Base-by-base conservation (phyloP, 2,888 invertebrate species). In the Drosophila pseudotalamancana region DNA sequence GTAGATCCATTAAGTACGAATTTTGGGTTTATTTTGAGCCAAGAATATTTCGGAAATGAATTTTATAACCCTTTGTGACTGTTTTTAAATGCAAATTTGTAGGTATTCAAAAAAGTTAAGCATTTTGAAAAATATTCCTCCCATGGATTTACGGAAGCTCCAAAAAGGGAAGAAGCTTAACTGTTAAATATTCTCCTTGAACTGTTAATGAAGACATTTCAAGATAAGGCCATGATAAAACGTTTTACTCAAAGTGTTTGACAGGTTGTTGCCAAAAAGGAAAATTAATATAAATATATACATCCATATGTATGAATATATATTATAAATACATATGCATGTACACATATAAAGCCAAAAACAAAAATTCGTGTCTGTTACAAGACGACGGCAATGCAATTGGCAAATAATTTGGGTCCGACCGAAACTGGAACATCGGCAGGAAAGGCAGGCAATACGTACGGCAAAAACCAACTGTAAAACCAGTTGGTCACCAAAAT, bases 401-500 rank as follows among this genome's bases (percentile, higher is more conserved):
- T 62, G 35, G 31, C 48, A 61, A 49, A 61, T 35, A 31, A 49
- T 61, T 61, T 43, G 35, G 35, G 18, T 43, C 34, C 34, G 35
- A 59, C 12, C 57, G 48, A 63, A 66, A 69, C 43, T 71, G 56
- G 68, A 73, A 73, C 71, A 37, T 45, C 12, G 62, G 18, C 34
- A 73, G 53, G 62, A 68, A 62, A 61, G 51, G 73, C 39, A 37
- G 35, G 49, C 37, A 32, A 25, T 16, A 23, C 16, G 8, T 46
- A 37, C 43, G 42, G 54, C 50, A 34, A 50, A 34, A 40, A 37
- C 9, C 48, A 72, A 71, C 74, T 74, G 72, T 53, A 77, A 79
- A 80, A 80, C 83, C 83, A 72, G 86, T 85, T 75, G 48, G n/a
- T n/a, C 12, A 14, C 32, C 32, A 14, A 9, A 49, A 35, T 42